Percentiles rank a stretch among this genome's conserved stretches.
phyloP scores from a whole-genome alignment of 2,113 vertebrate species.

The Rhagologus leucostigma region DNA sequence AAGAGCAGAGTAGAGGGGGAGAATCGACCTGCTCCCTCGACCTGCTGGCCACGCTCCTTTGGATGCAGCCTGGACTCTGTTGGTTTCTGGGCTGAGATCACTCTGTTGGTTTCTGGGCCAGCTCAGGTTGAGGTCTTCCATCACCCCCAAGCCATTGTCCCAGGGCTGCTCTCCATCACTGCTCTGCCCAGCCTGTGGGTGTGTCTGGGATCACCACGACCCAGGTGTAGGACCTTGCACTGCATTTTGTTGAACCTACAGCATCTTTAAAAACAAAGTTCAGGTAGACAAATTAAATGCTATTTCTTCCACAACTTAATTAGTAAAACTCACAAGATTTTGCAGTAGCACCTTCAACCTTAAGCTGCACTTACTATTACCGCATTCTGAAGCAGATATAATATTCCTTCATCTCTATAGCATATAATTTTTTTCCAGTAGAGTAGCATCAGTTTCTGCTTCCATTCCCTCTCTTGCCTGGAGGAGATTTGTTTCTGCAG shows the following conservation, averaged over 20 bases:
- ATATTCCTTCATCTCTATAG: neutral
- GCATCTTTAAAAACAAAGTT: neutral
- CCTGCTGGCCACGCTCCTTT: neutral
- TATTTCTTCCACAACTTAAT: neutral
- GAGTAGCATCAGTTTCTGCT: neutral
- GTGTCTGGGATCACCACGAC: neutral
- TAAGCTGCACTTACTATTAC: neutral
- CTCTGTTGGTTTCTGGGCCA: neutral
- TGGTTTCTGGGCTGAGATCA: neutral
- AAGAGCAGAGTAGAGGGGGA: neutral
- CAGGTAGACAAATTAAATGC: neutral
- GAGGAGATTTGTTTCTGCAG: slow-evolving; percentile 15
- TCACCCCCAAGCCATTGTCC: neutral
- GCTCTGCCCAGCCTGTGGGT: neutral
- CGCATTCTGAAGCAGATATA: neutral
- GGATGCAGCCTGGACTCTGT: neutral
- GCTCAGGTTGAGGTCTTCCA: neutral
- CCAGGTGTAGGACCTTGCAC: neutral
- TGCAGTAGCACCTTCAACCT: neutral
- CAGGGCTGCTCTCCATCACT: neutral
- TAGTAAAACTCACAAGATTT: neutral
- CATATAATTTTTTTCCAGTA: neutral
- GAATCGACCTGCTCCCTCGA: neutral
- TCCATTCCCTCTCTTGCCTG: neutral
- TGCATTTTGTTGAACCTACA: neutral